Evolutionary conservation across 2,797 vertebrate genomes (phyloP).

Genomic region (Lacerta bilineata): DNA sequence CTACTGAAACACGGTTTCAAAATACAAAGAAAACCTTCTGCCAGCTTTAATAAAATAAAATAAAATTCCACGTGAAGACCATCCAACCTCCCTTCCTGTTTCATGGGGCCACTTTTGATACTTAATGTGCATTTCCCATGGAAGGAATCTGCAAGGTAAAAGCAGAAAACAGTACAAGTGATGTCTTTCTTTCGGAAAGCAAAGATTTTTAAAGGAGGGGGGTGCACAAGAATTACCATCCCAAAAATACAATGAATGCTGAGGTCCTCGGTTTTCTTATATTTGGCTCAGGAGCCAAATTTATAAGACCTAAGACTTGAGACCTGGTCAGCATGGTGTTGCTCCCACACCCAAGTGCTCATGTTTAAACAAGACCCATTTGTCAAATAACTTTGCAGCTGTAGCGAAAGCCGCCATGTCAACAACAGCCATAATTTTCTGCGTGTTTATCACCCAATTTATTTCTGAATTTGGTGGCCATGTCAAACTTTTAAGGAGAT

Average conservation of each 20-base stretch:
- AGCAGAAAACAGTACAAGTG: neutral
- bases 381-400: neutral
- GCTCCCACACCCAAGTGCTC: neutral
- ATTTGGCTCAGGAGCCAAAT: neutral
- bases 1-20: too few relatives aligned
- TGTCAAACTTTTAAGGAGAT: conserved; percentile 2
- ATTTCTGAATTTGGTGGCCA: neutral
- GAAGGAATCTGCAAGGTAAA: too few relatives aligned
- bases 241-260: neutral
- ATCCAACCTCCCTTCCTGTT: too few relatives aligned
- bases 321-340: neutral
- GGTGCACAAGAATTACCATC: neutral
- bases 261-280: neutral
- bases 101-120: neutral
- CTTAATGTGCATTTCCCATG: neutral
- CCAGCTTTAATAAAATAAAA: too few relatives aligned
- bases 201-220: neutral
- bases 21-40: too few relatives aligned
- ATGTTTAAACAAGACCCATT: neutral
- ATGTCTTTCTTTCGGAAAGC: neutral
- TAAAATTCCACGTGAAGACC: too few relatives aligned
- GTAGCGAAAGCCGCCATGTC: neutral
- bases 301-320: neutral
- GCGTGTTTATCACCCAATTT: neutral
- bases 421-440: neutral